Conservation (phyloP, 37 sponge, comb jelly and placozoan species). For the Hormiphora californensis region DNA sequence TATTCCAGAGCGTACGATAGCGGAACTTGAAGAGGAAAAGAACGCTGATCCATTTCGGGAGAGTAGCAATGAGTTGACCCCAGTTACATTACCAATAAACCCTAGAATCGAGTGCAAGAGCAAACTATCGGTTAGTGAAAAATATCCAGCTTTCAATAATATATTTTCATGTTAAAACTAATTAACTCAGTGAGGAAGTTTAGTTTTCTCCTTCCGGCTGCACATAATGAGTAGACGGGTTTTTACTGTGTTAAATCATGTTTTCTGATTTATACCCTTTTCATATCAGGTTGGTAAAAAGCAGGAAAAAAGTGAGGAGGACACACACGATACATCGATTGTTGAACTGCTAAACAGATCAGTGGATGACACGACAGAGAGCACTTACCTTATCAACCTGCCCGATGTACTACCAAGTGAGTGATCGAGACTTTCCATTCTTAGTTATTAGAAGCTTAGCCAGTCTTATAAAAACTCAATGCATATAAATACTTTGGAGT, state of each 20-base stretch:
- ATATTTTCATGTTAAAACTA: too few species aligned
- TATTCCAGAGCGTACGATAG: background rate
- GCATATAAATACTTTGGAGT: too few species aligned
- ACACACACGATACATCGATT: background rate
- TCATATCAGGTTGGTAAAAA: conserved; percentile 41
- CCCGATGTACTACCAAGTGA: conserved; percentile 6
- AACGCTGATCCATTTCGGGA: conserved; percentile 34
- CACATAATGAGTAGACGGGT: too few species aligned
- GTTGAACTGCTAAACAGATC: conserved; percentile 14
- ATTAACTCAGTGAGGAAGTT: too few species aligned
- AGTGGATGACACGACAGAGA: conserved; percentile 11
- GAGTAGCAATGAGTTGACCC: conserved; percentile 29
- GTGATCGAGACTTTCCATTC: background rate
- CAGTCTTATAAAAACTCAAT: background rate
- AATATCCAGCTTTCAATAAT: too few species aligned
- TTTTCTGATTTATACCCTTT: too few species aligned
- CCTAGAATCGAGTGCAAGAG: conserved; percentile 41
- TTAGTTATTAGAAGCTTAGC: background rate
- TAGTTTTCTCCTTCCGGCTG: too few species aligned
- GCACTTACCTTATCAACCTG: conserved; percentile 35
- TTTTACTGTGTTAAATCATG: too few species aligned
- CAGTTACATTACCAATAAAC: conserved; percentile 43
- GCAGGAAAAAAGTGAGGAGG: background rate
- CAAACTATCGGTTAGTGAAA: background rate
- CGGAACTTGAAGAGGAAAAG: conserved; percentile 32